Conservation (phyloP, 2,113 vertebrate species). For the Osmerus eperlanus region DNA sequence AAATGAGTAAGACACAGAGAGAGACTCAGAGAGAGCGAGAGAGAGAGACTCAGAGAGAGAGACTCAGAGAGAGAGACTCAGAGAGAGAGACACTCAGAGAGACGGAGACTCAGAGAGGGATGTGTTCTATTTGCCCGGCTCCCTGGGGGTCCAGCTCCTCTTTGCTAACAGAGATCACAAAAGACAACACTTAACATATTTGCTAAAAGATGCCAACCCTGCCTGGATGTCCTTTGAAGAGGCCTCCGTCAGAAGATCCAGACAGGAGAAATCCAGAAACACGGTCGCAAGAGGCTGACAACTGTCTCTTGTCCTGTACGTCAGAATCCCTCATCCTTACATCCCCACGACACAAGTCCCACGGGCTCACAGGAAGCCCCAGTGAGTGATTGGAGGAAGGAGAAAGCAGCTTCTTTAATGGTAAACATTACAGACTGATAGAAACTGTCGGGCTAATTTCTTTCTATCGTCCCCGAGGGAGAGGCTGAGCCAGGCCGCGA, state of each 20-base stretch:
- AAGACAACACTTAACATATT: conserved; percentile 99
- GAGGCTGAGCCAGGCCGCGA: conserved; percentile 38
- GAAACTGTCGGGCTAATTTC: conserved; percentile 74
- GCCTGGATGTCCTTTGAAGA: conserved; percentile 93
- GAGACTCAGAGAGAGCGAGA: conserved; percentile 13
- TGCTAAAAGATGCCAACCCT: conserved; percentile 98
- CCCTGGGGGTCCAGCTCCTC: conserved; percentile 85
- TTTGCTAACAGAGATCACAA: conserved; percentile 89
- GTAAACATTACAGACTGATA: conserved; percentile 87
- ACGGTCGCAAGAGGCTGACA: conserved; percentile 80
- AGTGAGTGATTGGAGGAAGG: conserved; percentile 86
- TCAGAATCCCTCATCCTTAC: conserved; percentile 82
- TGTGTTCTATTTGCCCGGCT: conserved; percentile 94
- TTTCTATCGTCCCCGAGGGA: conserved; percentile 70
- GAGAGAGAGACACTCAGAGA: conserved; percentile 25
- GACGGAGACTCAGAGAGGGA: conserved; percentile 44
- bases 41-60: conserved; percentile 10
- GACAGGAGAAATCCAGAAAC: conserved; percentile 86
- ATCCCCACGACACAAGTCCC: conserved; percentile 69
- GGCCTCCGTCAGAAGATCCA: conserved; percentile 86
- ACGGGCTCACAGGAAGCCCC: conserved; percentile 71
- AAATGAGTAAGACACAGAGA: conserved; percentile 43
- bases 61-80: conserved; percentile 32
- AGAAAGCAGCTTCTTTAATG: conserved; percentile 89
- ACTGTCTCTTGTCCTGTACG: conserved; percentile 78